Percentiles rank a stretch among this genome's conserved stretches.
These are phyloP conservation scores for Cheilinus undulatus DNA, from an alignment of 2,113 vertebrate species.

Conservation along the genomic window DNA sequence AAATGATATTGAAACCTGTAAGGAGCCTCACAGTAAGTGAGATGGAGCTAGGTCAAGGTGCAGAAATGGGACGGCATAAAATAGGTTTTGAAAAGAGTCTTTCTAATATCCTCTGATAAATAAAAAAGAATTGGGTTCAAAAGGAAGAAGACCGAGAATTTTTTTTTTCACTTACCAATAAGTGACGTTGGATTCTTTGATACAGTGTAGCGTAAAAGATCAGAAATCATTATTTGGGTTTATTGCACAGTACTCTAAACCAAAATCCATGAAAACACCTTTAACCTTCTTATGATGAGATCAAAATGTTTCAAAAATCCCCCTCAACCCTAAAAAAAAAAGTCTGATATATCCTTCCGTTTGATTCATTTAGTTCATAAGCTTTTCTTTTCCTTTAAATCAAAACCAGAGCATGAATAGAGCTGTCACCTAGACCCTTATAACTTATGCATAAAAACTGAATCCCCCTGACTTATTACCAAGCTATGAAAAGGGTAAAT, in stretches of 20 bases:
- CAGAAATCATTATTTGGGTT: background rate
- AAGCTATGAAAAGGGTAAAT: conserved; percentile 22
- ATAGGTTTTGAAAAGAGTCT: background rate
- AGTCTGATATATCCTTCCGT: too few species aligned
- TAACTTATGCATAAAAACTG: conserved; percentile 6
- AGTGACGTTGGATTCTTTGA: background rate
- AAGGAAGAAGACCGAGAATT: background rate
- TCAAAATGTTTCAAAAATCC: too few species aligned
- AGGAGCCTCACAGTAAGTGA: background rate
- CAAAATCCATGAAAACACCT: too few species aligned
- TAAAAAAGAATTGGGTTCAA: background rate
- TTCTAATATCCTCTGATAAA: background rate
- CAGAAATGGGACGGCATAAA: background rate
- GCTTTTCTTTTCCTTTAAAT: background rate
- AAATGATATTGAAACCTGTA: background rate
- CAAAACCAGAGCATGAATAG: conserved; percentile 5
- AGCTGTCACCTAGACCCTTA: conserved; percentile 9
- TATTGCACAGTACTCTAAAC: background rate
- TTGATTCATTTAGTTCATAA: background rate
- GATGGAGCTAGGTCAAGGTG: background rate
- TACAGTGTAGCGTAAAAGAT: background rate
- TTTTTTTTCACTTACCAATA: background rate
- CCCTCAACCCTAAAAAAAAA: too few species aligned
- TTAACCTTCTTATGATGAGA: too few species aligned
- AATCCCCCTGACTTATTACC: conserved; percentile 35